Conservation (phyloP, 2,113 vertebrate species). For the Phalacrocorax aristotelis region DNA sequence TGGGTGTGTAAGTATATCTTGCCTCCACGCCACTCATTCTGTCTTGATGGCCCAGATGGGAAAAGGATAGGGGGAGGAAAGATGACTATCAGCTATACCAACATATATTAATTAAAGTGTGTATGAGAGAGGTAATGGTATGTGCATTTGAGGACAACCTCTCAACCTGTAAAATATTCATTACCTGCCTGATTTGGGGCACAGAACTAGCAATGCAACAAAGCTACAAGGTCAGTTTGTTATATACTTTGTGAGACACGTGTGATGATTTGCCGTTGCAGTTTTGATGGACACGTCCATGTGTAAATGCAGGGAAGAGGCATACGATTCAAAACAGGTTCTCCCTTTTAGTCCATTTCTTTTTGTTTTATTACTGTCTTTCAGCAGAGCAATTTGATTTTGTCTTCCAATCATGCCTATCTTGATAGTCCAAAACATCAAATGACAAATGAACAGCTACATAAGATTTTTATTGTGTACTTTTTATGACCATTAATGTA, state of each 20-base stretch:
- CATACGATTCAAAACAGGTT: background rate
- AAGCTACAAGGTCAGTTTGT: background rate
- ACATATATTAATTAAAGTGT: background rate
- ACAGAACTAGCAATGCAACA: background rate
- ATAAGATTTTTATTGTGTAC: background rate
- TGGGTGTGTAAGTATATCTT: background rate
- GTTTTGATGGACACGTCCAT: background rate
- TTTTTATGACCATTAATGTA: background rate
- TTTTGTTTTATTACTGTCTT: background rate
- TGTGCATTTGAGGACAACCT: background rate
- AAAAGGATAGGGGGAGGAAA: background rate
- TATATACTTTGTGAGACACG: background rate
- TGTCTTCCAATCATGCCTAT: background rate
- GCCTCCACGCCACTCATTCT: background rate
- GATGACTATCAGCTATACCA: rapidly evolving
- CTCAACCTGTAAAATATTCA: background rate
- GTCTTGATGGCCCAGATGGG: background rate
- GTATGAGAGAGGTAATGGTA: background rate
- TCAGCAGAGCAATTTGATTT: background rate
- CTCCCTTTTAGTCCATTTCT: background rate
- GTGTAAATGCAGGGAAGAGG: background rate
- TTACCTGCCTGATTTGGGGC: background rate
- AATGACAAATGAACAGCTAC: background rate
- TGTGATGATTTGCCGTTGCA: background rate
- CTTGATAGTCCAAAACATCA: background rate